Percentiles rank a stretch among this genome's conserved stretches.
Conservation (phyloP, 2,888 invertebrate species). For the Orchestes rusci region DNA sequence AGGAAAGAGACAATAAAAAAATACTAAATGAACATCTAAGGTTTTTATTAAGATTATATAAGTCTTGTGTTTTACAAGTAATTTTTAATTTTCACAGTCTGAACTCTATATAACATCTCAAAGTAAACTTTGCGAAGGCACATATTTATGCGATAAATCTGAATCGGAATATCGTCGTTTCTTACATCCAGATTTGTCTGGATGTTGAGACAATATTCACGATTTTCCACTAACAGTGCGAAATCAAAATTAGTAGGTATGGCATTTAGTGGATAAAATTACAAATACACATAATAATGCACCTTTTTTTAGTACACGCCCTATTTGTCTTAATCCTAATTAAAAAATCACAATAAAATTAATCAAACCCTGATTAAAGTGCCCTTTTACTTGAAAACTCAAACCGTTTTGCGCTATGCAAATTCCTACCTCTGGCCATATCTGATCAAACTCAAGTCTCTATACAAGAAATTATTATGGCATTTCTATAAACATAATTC, state of each 20-base stretch:
- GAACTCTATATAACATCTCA: slow-evolving; percentile 29
- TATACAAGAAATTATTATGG: slow-evolving; percentile 1
- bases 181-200: slow-evolving; percentile 1
- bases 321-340: slow-evolving; percentile 24
- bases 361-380: slow-evolving; percentile 30
- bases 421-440: slow-evolving; percentile 20
- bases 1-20: slow-evolving; percentile 4
- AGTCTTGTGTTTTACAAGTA: slow-evolving; percentile 19
- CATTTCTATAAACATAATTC: slow-evolving; percentile 4
- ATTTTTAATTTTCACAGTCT: slow-evolving; percentile 30
- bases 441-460: neutral
- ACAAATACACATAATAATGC: slow-evolving; percentile 17
- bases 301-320: slow-evolving; percentile 27
- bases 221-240: slow-evolving; percentile 11
- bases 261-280: slow-evolving; percentile 17
- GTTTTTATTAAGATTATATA: slow-evolving; percentile 21
- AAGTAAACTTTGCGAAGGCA: slow-evolving; percentile 34
- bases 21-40: slow-evolving; percentile 2
- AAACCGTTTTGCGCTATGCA: slow-evolving; percentile 19
- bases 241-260: too few relatives aligned
- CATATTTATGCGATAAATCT: slow-evolving; percentile 30
- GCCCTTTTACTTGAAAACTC: slow-evolving; percentile 22
- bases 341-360: slow-evolving; percentile 29
- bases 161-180: slow-evolving; percentile 23
- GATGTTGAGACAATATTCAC: slow-evolving; percentile 13